A percentile compares a stretch with the other conserved stretches of the same genome.
phyloP scores from a whole-genome alignment of 2,797 vertebrate species.

The Apogon hyalosoma region DNA sequence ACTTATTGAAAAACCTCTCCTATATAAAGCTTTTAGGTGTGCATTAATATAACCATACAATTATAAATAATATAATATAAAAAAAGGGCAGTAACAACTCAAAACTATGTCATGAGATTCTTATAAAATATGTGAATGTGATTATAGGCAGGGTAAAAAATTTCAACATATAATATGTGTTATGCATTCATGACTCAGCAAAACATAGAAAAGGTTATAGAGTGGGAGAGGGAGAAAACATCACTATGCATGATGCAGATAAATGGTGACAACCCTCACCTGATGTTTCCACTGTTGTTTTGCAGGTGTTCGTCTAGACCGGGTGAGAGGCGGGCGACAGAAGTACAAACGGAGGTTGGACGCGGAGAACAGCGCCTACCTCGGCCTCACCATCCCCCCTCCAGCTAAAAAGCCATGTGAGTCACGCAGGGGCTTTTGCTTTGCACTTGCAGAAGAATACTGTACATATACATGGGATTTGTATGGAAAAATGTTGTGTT shows the following conservation, averaged over 20 bases:
- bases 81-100: too few species aligned
- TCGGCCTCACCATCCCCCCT: constrained; percentile 91
- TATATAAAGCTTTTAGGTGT: too few species aligned
- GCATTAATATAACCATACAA: not conserved
- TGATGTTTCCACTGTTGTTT: not conserved
- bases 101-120: too few species aligned
- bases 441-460: not conserved
- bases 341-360: constrained; percentile 97
- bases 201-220: constrained; percentile 1
- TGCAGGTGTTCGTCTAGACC: constrained; percentile 95
- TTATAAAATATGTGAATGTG: too few species aligned
- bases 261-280: not conserved
- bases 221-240: too few species aligned
- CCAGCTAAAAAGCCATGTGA: constrained; percentile 94
- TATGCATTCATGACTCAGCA: constrained; percentile 26
- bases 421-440: constrained; percentile 52
- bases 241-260: too few species aligned
- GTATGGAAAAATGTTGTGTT: too few species aligned
- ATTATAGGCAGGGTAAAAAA: not conserved
- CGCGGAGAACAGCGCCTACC: constrained; percentile 89
- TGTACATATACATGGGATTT: not conserved
- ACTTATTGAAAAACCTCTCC: not conserved
- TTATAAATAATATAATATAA: too few species aligned
- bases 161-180: not conserved
- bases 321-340: constrained; percentile 97